Base-by-base conservation (phyloP, 2,113 vertebrate species). In the Parotia lawesii region DNA sequence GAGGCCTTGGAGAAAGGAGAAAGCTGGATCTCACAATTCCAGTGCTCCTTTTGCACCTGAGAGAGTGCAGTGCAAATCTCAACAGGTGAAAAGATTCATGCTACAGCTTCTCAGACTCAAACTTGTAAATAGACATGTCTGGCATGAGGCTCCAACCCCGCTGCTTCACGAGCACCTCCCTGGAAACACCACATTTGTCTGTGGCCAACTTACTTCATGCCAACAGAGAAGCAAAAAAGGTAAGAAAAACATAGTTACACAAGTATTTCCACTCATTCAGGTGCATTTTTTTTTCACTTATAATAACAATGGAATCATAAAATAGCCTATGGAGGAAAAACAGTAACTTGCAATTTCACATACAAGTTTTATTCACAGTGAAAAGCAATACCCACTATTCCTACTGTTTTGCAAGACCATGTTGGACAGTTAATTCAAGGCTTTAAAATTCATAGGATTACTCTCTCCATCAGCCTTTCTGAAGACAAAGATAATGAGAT, bases 401-500 rank as follows among this genome's bases (percentile, higher is more conserved):
- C 62, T 81, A 78, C 66, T 73, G 54, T 31, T 93, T 60, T 47
- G 33, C 48, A 89, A 74, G 51, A n/a, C 53, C 25, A 37, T 22
- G n/a, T 11, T 93, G 71, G 73, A 78, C 10, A 92, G 71, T 81
- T 76, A 90, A 88, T 60, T 54, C 58, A 84, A 90, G 28, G 76
- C 44, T 92, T 90, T 84, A 84, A 75, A 53, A 90, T 85, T 92
- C 61, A 61, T 29, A 45, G 45, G 24, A 64, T 87, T 84, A 67
- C 31, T 69, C 47, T 64, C 61, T 85, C 78, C 73, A 80, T 48
- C 56, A 86, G 20, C 24, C 48, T 77, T 91, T 45, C 78, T 83
- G 42, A 76, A 91, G 87, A 38, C 40, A 47, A 66, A 84, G 73
- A 76, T 93, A 96, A 93, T 96, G 93, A 92, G 85, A 90, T 92